phyloP scores from a whole-genome alignment of 2,113 vertebrate genomes.

The Amia ocellicauda region DNA sequence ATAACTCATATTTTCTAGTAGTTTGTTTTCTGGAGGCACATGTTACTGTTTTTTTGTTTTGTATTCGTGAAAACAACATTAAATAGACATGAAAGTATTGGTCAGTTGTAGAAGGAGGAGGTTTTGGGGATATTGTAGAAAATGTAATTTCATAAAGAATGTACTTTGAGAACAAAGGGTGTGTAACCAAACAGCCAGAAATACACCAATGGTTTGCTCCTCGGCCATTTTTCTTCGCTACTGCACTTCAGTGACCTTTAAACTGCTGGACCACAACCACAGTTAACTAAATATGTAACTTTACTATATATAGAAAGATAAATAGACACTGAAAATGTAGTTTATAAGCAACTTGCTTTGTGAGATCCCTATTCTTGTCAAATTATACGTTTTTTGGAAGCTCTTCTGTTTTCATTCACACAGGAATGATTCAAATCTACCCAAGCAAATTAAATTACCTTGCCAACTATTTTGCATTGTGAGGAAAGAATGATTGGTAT shows the following conservation, averaged over 20 bases:
- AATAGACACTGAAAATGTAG: constrained; percentile 20
- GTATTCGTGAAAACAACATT: too few relatives aligned
- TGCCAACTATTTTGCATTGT: constrained; percentile 63
- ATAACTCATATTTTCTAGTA: too few relatives aligned
- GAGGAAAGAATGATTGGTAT: constrained; percentile 64
- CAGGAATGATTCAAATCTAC: constrained; percentile 65
- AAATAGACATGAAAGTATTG: too few relatives aligned
- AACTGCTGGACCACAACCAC: background rate
- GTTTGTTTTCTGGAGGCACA: too few relatives aligned
- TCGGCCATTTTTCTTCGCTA: too few relatives aligned
- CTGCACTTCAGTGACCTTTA: too few relatives aligned
- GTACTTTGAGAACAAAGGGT: too few relatives aligned
- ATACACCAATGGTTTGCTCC: background rate
- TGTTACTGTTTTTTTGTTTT: too few relatives aligned
- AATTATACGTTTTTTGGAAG: constrained; percentile 58
- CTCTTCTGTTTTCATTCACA: constrained; percentile 62
- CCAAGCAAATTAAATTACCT: constrained; percentile 76
- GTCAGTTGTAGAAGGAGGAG: too few relatives aligned
- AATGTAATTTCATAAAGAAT: too few relatives aligned
- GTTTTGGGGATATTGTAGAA: too few relatives aligned
- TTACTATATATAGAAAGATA: constrained; percentile 20
- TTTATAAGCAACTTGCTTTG: constrained; percentile 42
- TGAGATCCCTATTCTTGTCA: constrained; percentile 53
- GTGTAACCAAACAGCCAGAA: too few relatives aligned
- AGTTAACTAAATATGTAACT: constrained; percentile 12